Evolutionary conservation across 2,888 invertebrate genomes (phyloP).

Genomic region (Oxyscelio sp.): DNA sequence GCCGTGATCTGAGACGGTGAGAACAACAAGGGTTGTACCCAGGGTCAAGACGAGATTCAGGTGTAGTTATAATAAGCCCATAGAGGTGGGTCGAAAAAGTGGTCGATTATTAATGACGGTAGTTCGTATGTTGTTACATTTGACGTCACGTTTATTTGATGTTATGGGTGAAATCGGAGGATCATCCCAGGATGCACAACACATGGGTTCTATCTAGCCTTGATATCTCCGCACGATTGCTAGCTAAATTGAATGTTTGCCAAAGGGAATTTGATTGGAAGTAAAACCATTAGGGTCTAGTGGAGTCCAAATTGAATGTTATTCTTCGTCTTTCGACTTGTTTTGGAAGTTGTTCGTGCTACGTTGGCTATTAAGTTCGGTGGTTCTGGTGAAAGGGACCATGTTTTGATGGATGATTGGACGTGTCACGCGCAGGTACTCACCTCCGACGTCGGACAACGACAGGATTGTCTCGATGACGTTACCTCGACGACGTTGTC

Average conservation of each 20-base stretch:
- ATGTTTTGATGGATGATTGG: constrained; percentile 5
- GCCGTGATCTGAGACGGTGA: no score
- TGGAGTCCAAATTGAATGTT: background rate
- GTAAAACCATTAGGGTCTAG: background rate
- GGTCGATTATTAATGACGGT: background rate
- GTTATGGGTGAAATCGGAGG: background rate
- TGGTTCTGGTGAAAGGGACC: background rate
- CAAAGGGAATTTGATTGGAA: background rate
- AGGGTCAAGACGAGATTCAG: background rate
- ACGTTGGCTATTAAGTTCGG: background rate
- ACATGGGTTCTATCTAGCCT: background rate
- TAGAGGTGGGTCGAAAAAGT: background rate
- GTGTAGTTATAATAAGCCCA: background rate
- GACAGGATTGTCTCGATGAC: constrained; percentile 28
- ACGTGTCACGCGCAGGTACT: background rate
- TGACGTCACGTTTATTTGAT: background rate
- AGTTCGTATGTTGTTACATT: background rate
- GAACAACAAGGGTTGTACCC: no score
- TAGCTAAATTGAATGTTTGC: background rate
- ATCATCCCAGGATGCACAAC: background rate
- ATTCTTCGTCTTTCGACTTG: background rate
- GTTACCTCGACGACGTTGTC: constrained; percentile 30
- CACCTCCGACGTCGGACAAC: constrained; percentile 40
- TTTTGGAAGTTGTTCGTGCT: background rate
- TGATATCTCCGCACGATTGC: background rate